phyloP scores from a whole-genome alignment of 1,140 invertebrate genomes.

The Triops cancriformis region DNA sequence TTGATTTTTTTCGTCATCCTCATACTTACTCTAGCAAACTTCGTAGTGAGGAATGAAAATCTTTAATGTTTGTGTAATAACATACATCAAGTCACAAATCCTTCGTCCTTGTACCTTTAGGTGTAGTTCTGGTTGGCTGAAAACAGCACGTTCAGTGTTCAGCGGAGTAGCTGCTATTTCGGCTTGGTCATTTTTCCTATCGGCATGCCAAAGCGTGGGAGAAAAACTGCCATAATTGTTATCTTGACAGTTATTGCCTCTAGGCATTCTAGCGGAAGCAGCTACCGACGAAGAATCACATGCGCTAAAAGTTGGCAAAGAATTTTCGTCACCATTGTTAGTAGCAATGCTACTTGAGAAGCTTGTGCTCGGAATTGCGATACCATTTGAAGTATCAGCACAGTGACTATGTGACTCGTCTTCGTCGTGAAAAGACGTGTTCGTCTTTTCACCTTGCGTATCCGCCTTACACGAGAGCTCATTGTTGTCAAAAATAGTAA shows the following conservation, averaged over 20 bases:
- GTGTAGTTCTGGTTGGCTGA: neutral
- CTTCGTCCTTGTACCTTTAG: neutral
- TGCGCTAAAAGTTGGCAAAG: neutral
- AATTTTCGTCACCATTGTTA: neutral
- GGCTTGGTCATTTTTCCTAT: neutral
- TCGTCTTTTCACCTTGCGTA: neutral
- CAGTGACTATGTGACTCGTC: neutral
- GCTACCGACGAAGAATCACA: neutral
- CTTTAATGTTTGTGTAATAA: neutral
- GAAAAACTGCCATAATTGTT: too few relatives aligned
- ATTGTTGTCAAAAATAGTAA: neutral
- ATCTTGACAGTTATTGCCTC: too few relatives aligned
- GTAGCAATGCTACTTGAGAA: neutral
- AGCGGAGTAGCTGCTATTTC: neutral
- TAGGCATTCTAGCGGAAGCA: neutral
- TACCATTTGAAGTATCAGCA: too few relatives aligned
- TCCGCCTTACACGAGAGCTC: neutral
- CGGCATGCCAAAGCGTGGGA: neutral
- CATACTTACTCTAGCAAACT: neutral
- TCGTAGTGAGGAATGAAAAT: neutral
- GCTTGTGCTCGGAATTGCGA: too few relatives aligned
- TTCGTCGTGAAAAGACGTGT: neutral
- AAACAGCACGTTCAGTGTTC: too few relatives aligned
- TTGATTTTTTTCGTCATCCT: neutral
- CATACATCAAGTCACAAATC: neutral